Conservation (phyloP, 2,797 vertebrate species). For the Cuniculus paca region DNA sequence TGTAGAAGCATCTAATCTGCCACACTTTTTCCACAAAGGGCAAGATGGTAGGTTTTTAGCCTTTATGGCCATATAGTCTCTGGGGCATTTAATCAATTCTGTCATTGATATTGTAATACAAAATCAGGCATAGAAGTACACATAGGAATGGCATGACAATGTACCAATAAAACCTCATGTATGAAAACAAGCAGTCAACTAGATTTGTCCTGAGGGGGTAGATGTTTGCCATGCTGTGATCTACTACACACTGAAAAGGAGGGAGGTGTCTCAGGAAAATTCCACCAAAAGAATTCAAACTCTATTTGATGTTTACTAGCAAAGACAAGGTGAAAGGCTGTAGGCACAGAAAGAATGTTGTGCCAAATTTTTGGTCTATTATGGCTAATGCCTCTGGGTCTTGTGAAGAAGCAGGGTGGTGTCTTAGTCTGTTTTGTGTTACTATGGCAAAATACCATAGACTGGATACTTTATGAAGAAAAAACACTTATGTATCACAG, state of each 20-base stretch:
- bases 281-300: not conserved
- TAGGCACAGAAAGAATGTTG: not conserved
- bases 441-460: not conserved
- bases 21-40: not conserved
- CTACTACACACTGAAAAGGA: not conserved
- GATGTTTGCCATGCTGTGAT: not conserved
- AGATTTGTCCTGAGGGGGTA: not conserved
- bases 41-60: not conserved
- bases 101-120: not conserved
- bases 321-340: not conserved
- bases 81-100: not conserved
- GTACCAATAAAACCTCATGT: not conserved
- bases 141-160: not conserved
- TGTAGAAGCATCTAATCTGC: not conserved
- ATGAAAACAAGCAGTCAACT: not conserved
- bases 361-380: not conserved
- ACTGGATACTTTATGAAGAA: not conserved
- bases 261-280: not conserved
- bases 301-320: not conserved
- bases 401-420: not conserved
- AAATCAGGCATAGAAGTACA: not conserved
- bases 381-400: not conserved
- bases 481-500: not conserved
- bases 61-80: not conserved
- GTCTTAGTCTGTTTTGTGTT: not conserved